Evolutionary conservation across 2,888 invertebrate genomes (phyloP), one percentile per base, ranked within the genome.

Genomic region (Dorcus parallelipipedus): DNA sequence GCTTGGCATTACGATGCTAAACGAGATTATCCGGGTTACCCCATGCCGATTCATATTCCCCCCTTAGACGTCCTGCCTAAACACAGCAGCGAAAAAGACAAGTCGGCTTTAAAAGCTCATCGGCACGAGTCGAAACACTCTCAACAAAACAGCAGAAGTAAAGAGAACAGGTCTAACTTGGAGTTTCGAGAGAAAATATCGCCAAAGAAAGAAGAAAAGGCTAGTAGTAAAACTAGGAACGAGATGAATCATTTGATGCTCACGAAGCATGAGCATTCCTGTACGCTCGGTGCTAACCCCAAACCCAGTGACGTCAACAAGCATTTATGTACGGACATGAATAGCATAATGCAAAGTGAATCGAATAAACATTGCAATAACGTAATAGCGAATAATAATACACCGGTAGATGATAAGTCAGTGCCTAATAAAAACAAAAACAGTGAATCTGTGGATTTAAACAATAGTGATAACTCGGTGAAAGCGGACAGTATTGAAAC

Each of bases 1-100:
- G 81, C 83, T 0, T 84, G 85, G 83, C 47, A 54, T 38, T 45
- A 45, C 14, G 45, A 45, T 23, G 83, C 84, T 53, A 84, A 84
- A 64, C 82, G 80, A 59, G 66, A 75, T 38, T 85, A 84, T 68
- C 70, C 73, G 49, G 67, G 71, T n/a, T 77, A 77, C 61, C 67
- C 76, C 2, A 73, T 78, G 70, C 50, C 77, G 1, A 54, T 70
- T 53, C 74, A 64, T 70, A 76, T 69, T 71, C 74, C 70, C 9
- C 75, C 75, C 3, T 61, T 79, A 54, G 78, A 77, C 48, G 76
- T 77, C 66, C 64, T 77, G 49, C 73, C 74, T 2, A 74, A 76
- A 58, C 66, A 69, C 20, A 51, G 2, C n/a, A 33, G 6, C 26
- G 75, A 76, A 48, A 76, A 76, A 58, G 76, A 77, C 52, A 76